These are phyloP conservation scores for Halictus rubicundus DNA, from an alignment of 1,140 invertebrate species.

Conservation along the genomic window DNA sequence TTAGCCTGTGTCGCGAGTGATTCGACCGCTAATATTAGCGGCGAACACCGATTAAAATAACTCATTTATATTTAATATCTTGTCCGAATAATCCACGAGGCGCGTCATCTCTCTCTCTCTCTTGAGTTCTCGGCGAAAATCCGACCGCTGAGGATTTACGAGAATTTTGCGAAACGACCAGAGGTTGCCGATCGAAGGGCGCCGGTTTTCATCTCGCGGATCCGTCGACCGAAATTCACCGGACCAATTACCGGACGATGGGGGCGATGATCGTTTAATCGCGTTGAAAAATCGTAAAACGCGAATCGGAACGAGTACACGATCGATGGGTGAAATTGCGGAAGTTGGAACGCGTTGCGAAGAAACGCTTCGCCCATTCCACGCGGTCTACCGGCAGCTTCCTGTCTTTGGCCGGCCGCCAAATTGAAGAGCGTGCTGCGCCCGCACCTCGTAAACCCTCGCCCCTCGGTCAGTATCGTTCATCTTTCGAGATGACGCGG, in stretches of 20 bases:
- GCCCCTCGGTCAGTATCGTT: not conserved
- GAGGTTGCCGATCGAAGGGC: not conserved
- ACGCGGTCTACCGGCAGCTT: constrained; percentile 2
- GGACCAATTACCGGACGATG: no score
- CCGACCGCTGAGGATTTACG: no score
- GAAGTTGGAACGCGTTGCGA: not conserved
- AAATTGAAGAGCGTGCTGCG: constrained; percentile 5
- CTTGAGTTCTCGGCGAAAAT: no score
- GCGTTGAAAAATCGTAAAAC: not conserved
- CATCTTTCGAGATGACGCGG: not conserved
- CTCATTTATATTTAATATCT: constrained; percentile 29
- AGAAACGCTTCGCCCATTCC: constrained; percentile 1
- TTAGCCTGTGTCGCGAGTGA: constrained; percentile 36
- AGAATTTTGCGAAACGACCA: not conserved
- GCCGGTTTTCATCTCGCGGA: no score
- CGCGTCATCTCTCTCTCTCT: no score
- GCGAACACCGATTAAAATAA: constrained; percentile 56
- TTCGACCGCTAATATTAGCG: constrained; percentile 52
- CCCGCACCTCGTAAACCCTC: not conserved
- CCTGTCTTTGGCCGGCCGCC: constrained; percentile 14
- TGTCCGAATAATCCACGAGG: not conserved
- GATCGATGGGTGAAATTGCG: not conserved
- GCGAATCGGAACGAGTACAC: not conserved
- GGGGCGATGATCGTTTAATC: not conserved
- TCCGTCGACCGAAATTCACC: no score